These are phyloP conservation scores for Mythimna loreyi DNA, from an alignment of 2,888 invertebrate species.

Conservation along the genomic window DNA sequence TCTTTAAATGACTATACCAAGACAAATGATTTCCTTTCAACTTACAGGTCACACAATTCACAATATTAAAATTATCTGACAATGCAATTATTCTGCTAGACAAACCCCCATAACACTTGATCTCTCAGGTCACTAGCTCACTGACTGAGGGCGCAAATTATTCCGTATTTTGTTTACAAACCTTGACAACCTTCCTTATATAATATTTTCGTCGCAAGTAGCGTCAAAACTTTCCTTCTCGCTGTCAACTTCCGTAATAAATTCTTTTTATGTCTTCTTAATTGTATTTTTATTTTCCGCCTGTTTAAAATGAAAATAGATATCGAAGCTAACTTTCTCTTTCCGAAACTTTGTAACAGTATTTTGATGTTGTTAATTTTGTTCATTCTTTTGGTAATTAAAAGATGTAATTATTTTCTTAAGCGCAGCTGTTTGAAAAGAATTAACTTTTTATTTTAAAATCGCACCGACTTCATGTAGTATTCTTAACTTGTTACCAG, in stretches of 20 bases:
- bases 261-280: conserved; percentile 52
- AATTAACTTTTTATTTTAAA: conserved; percentile 1
- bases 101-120: background rate
- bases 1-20: too few relatives aligned
- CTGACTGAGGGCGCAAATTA: conserved; percentile 13
- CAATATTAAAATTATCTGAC: background rate
- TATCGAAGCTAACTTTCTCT: conserved; percentile 42
- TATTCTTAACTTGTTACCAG: too few relatives aligned
- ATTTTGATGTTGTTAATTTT: conserved; percentile 41
- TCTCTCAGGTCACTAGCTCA: conserved; percentile 29
- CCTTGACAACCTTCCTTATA: conserved; percentile 23
- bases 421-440: conserved; percentile 8
- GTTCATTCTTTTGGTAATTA: conserved; percentile 27
- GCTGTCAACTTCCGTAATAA: conserved; percentile 50
- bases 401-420: conserved; percentile 19
- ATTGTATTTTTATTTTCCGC: conserved; percentile 48
- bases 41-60: too few relatives aligned
- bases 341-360: conserved; percentile 29
- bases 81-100: background rate
- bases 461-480: background rate
- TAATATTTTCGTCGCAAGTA: conserved; percentile 20
- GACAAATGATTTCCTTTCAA: too few relatives aligned
- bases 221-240: conserved; percentile 35
- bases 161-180: conserved; percentile 29
- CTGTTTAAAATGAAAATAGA: conserved; percentile 43